Evolutionary conservation across 2,113 vertebrate species (phyloP), one percentile per base, ranked within the genome.

Genomic region (Strix uralensis): DNA sequence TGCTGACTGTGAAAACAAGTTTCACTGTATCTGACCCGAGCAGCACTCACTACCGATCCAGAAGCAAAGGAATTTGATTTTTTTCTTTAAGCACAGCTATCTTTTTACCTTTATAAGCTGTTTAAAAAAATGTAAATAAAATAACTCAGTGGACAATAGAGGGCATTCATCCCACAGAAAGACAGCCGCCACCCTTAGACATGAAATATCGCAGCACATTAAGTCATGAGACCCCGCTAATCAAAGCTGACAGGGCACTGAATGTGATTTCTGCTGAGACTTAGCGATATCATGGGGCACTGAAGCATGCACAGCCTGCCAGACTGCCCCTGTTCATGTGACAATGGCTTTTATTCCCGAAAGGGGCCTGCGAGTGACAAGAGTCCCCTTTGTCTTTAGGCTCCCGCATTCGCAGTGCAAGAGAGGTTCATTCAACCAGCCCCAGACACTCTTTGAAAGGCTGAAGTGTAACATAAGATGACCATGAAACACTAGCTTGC

Each of bases 111-210:
- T 97, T 97, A 98, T 98, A 98, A 98, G 98, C 98, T 98, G 97
- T 98, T 98, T 98, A 97, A 98, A 98, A 98, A 97, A 98, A 98
- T 96, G 97, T 98, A 98, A 98, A 98, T 98, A 98, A 98, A 98
- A 98, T 97, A 98, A 97, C 97, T 94, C 87, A 18, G 92, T 10
- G 85, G 97, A 98, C 98, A 98, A 98, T 98, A 97, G 97, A 95
- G n/a, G 96, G 97, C 97, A 98, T 98, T 98, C 97, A 98, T 94
- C 70, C 93, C n/a, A 32, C 83, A 96, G 92, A 49, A 96, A 95
- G 97, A 97, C 97, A 82, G 97, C 97, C 96, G 74, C 98, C 91
- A 95, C 97, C 97, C 97, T 96, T 88, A 94, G 88, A 97, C 97
- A 96, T 97, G 97, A 98, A 98, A 97, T 95, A 98, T 97, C 96